Evolutionary conservation across 1,140 invertebrate species (phyloP).

Genomic region (Goniozus legneri): DNA sequence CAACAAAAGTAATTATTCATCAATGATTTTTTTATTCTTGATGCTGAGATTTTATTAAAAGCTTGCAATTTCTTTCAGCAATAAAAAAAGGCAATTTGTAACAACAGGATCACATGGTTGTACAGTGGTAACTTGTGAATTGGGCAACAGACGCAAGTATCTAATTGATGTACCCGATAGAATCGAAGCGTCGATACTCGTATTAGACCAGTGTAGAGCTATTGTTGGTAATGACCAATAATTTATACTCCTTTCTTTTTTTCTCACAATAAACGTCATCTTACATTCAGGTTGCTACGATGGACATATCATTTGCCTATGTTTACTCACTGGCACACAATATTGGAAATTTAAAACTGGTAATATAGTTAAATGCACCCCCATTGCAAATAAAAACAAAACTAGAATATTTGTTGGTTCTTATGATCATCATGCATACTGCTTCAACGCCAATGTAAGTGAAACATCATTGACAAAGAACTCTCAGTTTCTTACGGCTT

Average conservation of each 20-base stretch:
- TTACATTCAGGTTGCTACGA: conserved; percentile 64
- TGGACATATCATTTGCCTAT: conserved; percentile 62
- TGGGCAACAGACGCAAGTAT: conserved; percentile 38
- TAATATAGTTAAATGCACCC: conserved; percentile 66
- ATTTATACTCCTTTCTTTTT: not conserved
- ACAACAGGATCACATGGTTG: conserved; percentile 65
- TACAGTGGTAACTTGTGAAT: conserved; percentile 55
- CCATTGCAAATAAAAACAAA: conserved; percentile 44
- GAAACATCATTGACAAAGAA: too few relatives aligned
- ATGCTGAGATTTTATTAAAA: not conserved
- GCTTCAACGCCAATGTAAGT: conserved; percentile 57
- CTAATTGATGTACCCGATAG: conserved; percentile 50
- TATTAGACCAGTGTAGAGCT: conserved; percentile 34
- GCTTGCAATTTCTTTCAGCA: not conserved
- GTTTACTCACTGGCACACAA: conserved; percentile 54
- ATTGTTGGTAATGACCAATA: conserved; percentile 35
- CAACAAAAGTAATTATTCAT: conserved; percentile 51
- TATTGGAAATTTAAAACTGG: conserved; percentile 62
- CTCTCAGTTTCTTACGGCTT: too few relatives aligned
- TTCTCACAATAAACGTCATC: not conserved
- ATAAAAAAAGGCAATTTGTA: conserved; percentile 34
- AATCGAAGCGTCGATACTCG: conserved; percentile 57
- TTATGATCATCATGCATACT: conserved; percentile 66
- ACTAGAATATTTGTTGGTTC: conserved; percentile 62
- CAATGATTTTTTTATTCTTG: conserved; percentile 1